Evolutionary conservation across 2,797 vertebrate genomes (phyloP), one percentile per base, ranked within the genome.

Genomic region (Typhlichthys eigenmanni): DNA sequence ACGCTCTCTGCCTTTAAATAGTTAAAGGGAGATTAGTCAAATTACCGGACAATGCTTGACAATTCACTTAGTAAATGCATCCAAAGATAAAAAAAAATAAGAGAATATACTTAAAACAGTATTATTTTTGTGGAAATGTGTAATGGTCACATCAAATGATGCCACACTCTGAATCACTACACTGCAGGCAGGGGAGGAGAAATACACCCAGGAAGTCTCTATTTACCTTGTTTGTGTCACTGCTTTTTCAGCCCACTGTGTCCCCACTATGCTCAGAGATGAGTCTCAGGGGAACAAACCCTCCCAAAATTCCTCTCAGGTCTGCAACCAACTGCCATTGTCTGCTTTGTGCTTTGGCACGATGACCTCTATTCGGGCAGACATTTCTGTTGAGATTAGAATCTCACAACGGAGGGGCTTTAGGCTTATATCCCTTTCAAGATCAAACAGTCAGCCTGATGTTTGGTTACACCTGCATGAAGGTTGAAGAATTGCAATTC

Each of bases 321-420:
- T 89, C 80, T 70, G 64, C 65, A 78, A 74, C 77, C 72, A 69
- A 60, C 70, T 69, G 38, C 74, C 72, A 75, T 88, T 86, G 85
- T 87, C 80, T 87, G 79, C 72, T 60, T 34, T 60, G 59, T 74
- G 80, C 86, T 82, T 81, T 74, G 67, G 76, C 80, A 69, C 75
- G 17, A 71, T 83, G 85, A 90, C 89, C 90, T 92, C 87, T 89
- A 88, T 89, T 88, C 84, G 87, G 71, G 72, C 62, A 82, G 89
- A 85, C 82, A 83, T 88, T 91, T 89, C 75, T 75, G 75, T 66
- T 61, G 79, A 91, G 91, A 92, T 92, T 87, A 84, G 71, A 89
- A 90, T 90, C 85, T 88, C 84, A 80, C 82, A 83, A 81, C 76
- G 80, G 66, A 83, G 71, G 66, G 79, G 83, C 78, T 87, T 84